These are phyloP conservation scores for Fissipunctia ypsillon DNA, from an alignment of 2,888 invertebrate genomes.

Conservation along the genomic window DNA sequence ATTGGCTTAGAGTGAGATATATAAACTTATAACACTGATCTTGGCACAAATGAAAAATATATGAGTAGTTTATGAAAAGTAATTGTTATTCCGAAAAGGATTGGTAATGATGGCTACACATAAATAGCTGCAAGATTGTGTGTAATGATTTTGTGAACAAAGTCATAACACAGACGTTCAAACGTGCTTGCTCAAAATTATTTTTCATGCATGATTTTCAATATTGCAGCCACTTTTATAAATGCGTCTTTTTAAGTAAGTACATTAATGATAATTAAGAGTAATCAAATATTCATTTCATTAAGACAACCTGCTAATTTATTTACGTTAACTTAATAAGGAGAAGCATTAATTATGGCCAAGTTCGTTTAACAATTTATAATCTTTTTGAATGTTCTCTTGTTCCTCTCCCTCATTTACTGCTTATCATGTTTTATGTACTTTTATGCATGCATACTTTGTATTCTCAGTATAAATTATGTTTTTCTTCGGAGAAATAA, in stretches of 20 bases:
- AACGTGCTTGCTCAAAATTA: no score
- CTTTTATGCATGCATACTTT: conserved; percentile 43
- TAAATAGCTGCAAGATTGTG: not conserved
- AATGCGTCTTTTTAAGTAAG: not conserved
- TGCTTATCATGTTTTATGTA: conserved; percentile 17
- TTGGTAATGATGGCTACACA: not conserved
- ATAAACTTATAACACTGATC: not conserved
- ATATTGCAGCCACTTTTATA: not conserved
- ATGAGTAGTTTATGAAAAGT: not conserved
- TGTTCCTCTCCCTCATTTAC: conserved; percentile 10
- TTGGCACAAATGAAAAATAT: not conserved
- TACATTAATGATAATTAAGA: conserved; percentile 11
- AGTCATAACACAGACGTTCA: not conserved
- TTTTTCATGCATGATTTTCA: not conserved
- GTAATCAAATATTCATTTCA: conserved; percentile 30
- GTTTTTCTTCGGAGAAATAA: conserved; percentile 56
- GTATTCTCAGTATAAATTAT: conserved; percentile 51
- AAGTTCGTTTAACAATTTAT: conserved; percentile 15
- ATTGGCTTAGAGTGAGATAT: conserved; percentile 24
- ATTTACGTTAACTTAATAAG: conserved; percentile 35
- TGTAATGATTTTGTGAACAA: not conserved
- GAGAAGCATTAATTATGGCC: conserved; percentile 5
- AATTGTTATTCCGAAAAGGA: not conserved
- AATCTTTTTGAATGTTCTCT: conserved; percentile 33
- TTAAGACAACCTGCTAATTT: conserved; percentile 32